Conservation (phyloP, 1,140 invertebrate genomes). For the Camponotus floridanus region DNA sequence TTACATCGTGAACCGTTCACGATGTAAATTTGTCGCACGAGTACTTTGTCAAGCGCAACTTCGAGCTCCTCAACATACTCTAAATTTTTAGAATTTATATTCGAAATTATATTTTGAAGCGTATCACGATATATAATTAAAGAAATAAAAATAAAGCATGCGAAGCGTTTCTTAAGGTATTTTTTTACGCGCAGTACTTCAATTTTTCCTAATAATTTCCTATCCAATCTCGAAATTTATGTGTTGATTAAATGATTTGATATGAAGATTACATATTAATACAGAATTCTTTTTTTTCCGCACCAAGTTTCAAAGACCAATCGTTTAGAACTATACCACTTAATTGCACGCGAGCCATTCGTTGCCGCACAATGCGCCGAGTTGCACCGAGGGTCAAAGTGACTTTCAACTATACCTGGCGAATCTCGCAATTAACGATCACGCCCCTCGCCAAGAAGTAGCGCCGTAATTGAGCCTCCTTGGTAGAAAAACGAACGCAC, state of each 20-base stretch:
- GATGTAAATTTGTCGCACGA: neutral
- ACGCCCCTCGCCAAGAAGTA: conserved; percentile 22
- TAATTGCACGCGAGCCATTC: conserved; percentile 57
- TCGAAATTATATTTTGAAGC: neutral
- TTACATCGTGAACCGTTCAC: conserved; percentile 9
- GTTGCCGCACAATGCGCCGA: conserved; percentile 50
- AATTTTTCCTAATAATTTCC: conserved; percentile 8
- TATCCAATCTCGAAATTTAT: conserved; percentile 39
- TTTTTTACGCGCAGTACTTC: conserved; percentile 7
- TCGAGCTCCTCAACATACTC: neutral
- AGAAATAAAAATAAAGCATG: conserved; percentile 3
- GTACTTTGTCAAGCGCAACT: conserved; percentile 14
- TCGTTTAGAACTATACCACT: conserved; percentile 49
- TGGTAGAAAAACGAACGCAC: neutral
- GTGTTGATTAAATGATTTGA: conserved; percentile 42
- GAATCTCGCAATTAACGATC: conserved; percentile 50
- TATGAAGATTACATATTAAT: conserved; percentile 21
- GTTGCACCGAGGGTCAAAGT: conserved; percentile 43
- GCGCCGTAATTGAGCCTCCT: conserved; percentile 22
- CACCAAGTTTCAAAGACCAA: conserved; percentile 41
- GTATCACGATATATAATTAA: conserved; percentile 19
- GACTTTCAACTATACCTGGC: conserved; percentile 58
- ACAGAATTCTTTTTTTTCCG: conserved; percentile 5
- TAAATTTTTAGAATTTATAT: neutral
- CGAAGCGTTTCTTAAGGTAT: conserved; percentile 1